Evolutionary conservation across 2,797 vertebrate species (phyloP), one percentile per base, ranked within the genome.

Genomic region (Bryconaethiops microstoma): DNA sequence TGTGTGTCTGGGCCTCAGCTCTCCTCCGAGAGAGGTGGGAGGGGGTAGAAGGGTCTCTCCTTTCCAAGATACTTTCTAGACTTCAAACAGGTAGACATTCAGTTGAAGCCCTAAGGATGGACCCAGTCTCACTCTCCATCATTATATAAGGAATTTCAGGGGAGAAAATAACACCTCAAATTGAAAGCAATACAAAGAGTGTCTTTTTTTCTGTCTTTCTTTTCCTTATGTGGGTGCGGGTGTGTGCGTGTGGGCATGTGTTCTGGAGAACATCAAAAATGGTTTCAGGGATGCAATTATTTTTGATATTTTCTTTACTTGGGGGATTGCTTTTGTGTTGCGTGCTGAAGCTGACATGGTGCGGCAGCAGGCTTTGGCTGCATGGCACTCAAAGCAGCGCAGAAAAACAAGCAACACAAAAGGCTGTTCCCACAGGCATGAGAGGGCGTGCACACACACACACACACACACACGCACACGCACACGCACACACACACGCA

Each of bases 151-250:
- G 55, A 85, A 80, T 65, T 83, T 81, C 75, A 76, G 76, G 29
- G 74, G 75, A 78, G 74, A 86, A 86, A 85, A 84, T 82, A 85
- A 84, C 81, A 81, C 69, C 74, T 77, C 84, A 80, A 86, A 87
- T 83, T 82, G 84, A 87, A 85, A 86, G 74, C 67, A 69, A 52
- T 35, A 65, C 63, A 65, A n/a, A 65, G 63, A 40, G 63, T 12
- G 12, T 12, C 0, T 39, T 39, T 19, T 19, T 17, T 10, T 19
- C 16, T 19, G 17, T 7, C 35, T 35, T 35, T 35, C 35, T 35
- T 35, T 35, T 35, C 35, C 35, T 35, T 35, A 35, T 35, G 35
- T 35, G 45, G 5, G 7, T 48, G 12, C 12, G 45, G 7, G 45
- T 48, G 45, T 48, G 45, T 48, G 45, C 45, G 45, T 50, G 42